phyloP scores from a whole-genome alignment of 2,113 vertebrate species.

The Gavialis gangeticus region DNA sequence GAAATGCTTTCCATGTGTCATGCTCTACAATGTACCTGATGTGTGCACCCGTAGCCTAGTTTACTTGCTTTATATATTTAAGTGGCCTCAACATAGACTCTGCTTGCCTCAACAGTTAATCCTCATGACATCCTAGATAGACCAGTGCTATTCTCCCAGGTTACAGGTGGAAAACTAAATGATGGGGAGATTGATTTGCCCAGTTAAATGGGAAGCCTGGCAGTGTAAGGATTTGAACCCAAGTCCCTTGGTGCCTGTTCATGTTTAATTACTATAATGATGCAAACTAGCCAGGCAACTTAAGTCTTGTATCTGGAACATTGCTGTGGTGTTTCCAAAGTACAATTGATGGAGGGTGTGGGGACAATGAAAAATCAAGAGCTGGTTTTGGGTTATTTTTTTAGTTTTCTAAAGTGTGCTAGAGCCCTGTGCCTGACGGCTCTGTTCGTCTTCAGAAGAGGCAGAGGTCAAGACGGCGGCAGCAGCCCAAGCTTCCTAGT shows the following conservation, averaged over 20 bases:
- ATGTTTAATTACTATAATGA: not conserved
- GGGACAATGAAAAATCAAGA: not conserved
- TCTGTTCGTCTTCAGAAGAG: not conserved
- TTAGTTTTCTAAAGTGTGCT: not conserved
- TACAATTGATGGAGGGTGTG: not conserved
- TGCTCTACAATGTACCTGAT: no score
- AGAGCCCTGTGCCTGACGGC: not conserved
- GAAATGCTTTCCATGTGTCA: no score
- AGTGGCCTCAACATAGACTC: no score
- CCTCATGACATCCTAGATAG: not conserved
- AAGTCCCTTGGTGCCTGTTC: not conserved
- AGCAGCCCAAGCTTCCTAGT: not conserved
- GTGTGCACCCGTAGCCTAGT: no score
- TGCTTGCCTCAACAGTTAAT: no score
- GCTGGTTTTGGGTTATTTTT: not conserved
- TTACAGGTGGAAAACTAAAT: not conserved
- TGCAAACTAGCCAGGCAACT: not conserved
- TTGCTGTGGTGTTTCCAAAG: not conserved
- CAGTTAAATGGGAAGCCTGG: not conserved
- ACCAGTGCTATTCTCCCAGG: rapidly evolving
- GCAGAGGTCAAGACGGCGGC: not conserved
- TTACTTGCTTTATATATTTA: no score
- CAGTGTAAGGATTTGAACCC: not conserved
- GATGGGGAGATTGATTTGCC: not conserved
- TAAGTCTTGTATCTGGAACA: not conserved